Evolutionary conservation across 1,140 invertebrate genomes (phyloP).

Genomic region (Dermatophagoides farinae): DNA sequence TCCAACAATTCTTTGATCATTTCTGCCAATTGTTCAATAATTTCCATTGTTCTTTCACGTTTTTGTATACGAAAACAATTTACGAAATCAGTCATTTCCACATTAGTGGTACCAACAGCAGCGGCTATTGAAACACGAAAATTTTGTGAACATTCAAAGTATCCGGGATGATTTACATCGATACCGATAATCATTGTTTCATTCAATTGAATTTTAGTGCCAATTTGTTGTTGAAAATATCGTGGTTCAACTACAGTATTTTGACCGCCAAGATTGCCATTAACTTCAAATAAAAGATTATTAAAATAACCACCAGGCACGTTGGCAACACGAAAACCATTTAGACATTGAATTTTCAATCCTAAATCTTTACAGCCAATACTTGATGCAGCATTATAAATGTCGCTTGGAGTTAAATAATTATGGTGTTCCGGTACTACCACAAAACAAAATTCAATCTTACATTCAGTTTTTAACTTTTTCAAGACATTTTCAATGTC

Average conservation of each 20-base stretch:
- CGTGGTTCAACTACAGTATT: constrained; percentile 42
- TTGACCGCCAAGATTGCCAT: constrained; percentile 56
- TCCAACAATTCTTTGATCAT: too few species aligned
- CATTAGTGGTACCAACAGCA: constrained; percentile 9
- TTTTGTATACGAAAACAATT: constrained; percentile 7
- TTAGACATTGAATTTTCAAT: neutral
- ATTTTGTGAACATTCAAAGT: constrained; percentile 25
- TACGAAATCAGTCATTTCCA: constrained; percentile 11
- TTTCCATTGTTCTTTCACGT: neutral
- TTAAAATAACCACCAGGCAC: constrained; percentile 18
- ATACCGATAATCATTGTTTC: neutral
- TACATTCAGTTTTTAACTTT: neutral
- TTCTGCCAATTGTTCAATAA: neutral
- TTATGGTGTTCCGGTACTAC: neutral
- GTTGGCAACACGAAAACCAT: neutral
- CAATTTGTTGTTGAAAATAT: constrained; percentile 19
- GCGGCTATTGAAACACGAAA: constrained; percentile 25
- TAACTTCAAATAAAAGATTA: constrained; percentile 63
- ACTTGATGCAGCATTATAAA: neutral
- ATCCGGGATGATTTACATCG: neutral
- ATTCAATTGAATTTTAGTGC: too few species aligned
- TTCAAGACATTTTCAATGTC: neutral
- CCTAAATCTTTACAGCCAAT: neutral
- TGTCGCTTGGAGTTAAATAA: neutral
- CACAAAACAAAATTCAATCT: neutral